Base-by-base conservation (phyloP, 2,113 vertebrate species). In the Notothenia coriiceps region DNA sequence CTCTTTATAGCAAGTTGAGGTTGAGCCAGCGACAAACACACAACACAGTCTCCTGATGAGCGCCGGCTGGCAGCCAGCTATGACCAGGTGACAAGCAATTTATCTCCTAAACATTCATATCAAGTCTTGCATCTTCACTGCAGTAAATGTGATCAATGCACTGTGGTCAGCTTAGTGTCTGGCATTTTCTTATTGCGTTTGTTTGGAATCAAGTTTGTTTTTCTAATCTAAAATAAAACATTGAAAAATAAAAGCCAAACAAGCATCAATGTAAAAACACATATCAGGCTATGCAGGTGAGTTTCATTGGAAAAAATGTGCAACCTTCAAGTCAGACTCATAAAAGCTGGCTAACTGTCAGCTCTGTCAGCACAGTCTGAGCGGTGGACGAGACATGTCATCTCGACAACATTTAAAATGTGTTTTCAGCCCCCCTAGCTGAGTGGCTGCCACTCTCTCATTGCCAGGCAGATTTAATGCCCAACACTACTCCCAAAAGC, bases 381-480 rank as follows among this genome's bases (percentile, higher is more conserved):
- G 86, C 86, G 83, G 78, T 88, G 84, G 89, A 87, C 70, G 83
- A 82, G 77, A 86, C 82, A 64, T 91, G 92, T 89, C 89, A 93
- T 91, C 88, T 84, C 66, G 40, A 73, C 77, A 87, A 91, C 86
- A 94, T 92, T 90, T 94, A 88, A 91, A 93, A 93, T 91, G 87
- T 88, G 83, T 92, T 90, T 90, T 92, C 80, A 84, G 87, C 86
- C 80, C 92, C 78, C 79, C 70, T 77, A 70, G 84, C 90, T 79
- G 87, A 91, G 88, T 92, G 88, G 82, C 87, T 88, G 91, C 89
- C 91, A 91, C 85, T 73, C 82, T 86, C 84, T 88, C 83, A 84
- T 91, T 85, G 80, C 81, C 83, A 87, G 88, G 88, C 92, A 90
- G 88, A 93, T 92, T 90, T 91, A 91, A 86, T 89, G 88, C 65